Evolutionary conservation across 2,797 vertebrate species (phyloP).

Genomic region (Scleropages formosus): DNA sequence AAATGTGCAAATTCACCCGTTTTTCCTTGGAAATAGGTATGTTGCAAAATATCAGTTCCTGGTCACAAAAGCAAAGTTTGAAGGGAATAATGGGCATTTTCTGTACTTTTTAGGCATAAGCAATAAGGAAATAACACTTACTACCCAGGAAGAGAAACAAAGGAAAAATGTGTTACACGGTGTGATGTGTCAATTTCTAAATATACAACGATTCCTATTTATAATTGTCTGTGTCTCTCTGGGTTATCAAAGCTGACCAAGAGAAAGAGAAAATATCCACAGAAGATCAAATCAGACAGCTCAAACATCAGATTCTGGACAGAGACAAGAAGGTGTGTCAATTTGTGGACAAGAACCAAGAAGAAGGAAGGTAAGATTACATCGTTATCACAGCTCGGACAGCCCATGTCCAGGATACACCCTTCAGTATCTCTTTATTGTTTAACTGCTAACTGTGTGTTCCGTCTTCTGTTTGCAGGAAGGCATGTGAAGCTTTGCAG

Average conservation of each 20-base stretch:
- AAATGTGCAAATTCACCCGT: too few relatives aligned
- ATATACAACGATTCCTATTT: too few relatives aligned
- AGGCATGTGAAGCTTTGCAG: conserved; percentile 46
- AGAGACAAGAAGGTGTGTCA: conserved; percentile 62
- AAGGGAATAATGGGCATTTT: too few relatives aligned
- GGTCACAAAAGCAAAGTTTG: too few relatives aligned
- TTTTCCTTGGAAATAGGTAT: too few relatives aligned
- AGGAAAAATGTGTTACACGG: too few relatives aligned
- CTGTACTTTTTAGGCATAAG: too few relatives aligned
- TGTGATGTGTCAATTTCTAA: too few relatives aligned
- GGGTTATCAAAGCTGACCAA: conserved; percentile 47
- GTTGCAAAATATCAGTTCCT: too few relatives aligned
- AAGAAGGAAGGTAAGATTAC: conserved; percentile 63
- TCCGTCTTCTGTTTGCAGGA: conserved; percentile 49
- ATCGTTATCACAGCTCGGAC: not conserved
- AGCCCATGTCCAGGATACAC: not conserved
- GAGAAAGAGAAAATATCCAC: conserved; percentile 40
- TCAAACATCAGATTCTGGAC: conserved; percentile 60
- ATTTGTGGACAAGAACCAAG: conserved; percentile 50
- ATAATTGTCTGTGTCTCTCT: not conserved
- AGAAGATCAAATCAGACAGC: conserved; percentile 37
- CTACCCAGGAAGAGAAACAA: too few relatives aligned
- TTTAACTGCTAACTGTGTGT: not conserved
- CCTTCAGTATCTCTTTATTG: not conserved
- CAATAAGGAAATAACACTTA: too few relatives aligned